Base-by-base conservation (phyloP, 2,888 invertebrate genomes). In the Camptogramma bilineatum region DNA sequence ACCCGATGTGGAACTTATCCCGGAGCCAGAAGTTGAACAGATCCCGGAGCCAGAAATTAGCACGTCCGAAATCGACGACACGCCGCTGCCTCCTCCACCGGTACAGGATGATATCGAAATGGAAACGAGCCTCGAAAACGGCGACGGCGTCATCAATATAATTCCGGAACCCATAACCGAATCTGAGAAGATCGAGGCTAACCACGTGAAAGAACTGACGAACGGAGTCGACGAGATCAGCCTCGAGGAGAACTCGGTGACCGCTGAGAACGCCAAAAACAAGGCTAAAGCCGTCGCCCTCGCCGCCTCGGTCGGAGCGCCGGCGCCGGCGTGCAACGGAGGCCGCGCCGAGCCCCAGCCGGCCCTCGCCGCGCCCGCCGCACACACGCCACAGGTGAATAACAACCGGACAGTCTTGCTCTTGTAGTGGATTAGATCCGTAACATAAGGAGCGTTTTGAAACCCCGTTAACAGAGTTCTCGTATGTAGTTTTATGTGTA, bases 391-490 rank as follows among this genome's bases (percentile, higher is more conserved):
- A 71, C 92, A 93, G 92, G 92, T 93, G 91, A 91, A 83, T 91
- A 91, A 68, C 63, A 60, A 67, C 85, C 80, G 84, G 86, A 80
- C 79, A 75, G 78, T 81, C 85, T 87, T 84, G 86, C 84, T 84
- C 84, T 86, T 80, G 91, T 91, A 91, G 91, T 88, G 85, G 90
- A 86, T 83, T 90, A 89, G 88, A 84, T 76, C 82, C 81, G 79
- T 86, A 83, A 79, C 82, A 70, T 85, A 83, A 78, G 77, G 82
- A 83, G 75, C 79, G 79, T 83, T 83, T 84, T 81, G 79, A 81
- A 72, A 73, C 70, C 85, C 85, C 77, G 83, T 86, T 86, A 86
- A 86, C 85, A 81, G n/a, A n/a, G 84, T 82, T 81, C 74, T 81
- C 81, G 82, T 87, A 84, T 83, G 83, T 90, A 90, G 88, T 86